A percentile compares a stretch with the other conserved stretches of the same genome.
Conservation (phyloP, 35 echinoderm and acorn worm genomes). For the Anneissia japonica region DNA sequence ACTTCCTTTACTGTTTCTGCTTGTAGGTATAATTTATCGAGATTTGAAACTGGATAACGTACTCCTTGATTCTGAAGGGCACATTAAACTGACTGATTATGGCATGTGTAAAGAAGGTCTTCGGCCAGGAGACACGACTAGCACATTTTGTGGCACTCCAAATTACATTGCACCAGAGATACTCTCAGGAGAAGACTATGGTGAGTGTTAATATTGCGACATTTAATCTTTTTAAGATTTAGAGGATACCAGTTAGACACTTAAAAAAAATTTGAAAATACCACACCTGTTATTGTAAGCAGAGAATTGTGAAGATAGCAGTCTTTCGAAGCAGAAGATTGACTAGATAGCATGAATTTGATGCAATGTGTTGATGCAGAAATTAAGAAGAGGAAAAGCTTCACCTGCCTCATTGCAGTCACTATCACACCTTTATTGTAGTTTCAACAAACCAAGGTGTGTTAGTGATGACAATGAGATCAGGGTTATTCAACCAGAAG, state of each 20-base stretch:
- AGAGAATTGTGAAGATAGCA: no score
- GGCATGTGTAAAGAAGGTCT: conserved; percentile 99
- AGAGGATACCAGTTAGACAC: no score
- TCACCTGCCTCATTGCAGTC: conserved; percentile 61
- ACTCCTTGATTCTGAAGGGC: conserved; percentile 85
- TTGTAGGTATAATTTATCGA: conserved; percentile 86
- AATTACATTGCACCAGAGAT: conserved; percentile 98
- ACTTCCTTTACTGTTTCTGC: not conserved
- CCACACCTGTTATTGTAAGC: no score
- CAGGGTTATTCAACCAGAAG: not conserved
- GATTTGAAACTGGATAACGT: conserved; percentile 98
- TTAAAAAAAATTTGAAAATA: no score
- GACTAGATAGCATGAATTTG: no score
- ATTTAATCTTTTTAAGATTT: no score
- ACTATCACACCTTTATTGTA: conserved; percentile 92
- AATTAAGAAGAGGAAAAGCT: not conserved
- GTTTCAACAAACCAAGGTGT: conserved; percentile 91
- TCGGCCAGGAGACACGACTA: conserved; percentile 84
- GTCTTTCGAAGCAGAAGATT: no score
- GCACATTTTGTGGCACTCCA: conserved; percentile 97
- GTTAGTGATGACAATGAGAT: conserved; percentile 97
- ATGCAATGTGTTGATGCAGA: not conserved
- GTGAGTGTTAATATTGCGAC: conserved; percentile 30
- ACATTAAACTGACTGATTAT: conserved; percentile 98
- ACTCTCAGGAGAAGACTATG: conserved; percentile 92